phyloP scores from a whole-genome alignment of 2,797 vertebrate genomes.

The Potorous gilbertii region DNA sequence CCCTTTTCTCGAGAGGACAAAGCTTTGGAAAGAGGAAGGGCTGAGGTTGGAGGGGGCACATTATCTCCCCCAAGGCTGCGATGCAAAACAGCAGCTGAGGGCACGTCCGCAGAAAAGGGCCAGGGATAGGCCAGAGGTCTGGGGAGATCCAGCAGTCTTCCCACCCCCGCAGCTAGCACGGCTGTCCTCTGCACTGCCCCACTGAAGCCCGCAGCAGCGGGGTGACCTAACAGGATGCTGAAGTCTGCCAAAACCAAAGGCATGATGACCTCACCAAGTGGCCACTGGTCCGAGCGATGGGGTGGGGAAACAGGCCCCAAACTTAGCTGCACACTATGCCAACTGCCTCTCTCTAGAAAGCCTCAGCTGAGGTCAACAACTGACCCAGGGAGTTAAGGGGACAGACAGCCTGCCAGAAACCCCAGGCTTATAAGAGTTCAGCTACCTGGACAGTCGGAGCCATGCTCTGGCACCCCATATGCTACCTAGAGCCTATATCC shows the following conservation, averaged over 20 bases:
- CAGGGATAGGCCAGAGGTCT: too few species aligned
- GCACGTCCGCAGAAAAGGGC: background rate
- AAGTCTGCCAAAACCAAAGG: background rate
- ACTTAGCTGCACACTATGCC: background rate
- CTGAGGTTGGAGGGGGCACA: background rate
- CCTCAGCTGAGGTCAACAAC: background rate
- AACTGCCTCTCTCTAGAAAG: background rate
- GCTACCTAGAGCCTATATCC: background rate
- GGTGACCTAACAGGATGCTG: too few species aligned
- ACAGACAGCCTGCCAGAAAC: conserved; percentile 34
- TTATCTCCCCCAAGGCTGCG: background rate
- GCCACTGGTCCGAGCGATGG: background rate
- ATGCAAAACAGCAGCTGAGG: background rate
- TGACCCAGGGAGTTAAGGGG: background rate
- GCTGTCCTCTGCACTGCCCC: background rate
- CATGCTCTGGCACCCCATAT: background rate
- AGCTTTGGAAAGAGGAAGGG: conserved; percentile 71
- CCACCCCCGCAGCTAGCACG: background rate
- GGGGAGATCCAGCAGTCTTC: background rate
- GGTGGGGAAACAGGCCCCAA: background rate
- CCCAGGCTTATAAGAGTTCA: background rate
- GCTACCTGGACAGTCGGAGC: conserved; percentile 7
- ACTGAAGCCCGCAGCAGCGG: background rate
- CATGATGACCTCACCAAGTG: background rate
- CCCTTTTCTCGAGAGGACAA: conserved; percentile 63